Evolutionary conservation across 2,113 vertebrate genomes (phyloP).

Genomic region (Bos indicus): DNA sequence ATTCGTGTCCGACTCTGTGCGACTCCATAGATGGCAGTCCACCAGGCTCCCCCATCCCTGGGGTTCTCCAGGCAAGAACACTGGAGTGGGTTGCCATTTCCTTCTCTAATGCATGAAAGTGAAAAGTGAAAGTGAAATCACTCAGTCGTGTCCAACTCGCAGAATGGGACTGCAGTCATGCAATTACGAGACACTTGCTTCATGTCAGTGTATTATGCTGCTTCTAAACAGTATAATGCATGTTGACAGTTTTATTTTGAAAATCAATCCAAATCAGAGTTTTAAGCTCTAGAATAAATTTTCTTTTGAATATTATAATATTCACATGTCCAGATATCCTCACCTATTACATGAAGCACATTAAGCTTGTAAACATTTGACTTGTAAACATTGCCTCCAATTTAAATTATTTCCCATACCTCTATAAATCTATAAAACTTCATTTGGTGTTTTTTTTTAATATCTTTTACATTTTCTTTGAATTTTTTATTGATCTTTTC

Average conservation of each 20-base stretch:
- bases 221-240: background rate
- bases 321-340: background rate
- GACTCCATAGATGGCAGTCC: no score
- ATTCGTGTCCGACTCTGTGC: no score
- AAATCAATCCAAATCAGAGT: background rate
- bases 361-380: background rate
- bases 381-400: background rate
- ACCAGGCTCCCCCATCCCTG: no score
- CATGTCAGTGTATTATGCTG: background rate
- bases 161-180: background rate
- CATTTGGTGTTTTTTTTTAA: background rate
- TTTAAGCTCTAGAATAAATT: background rate
- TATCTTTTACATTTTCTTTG: background rate
- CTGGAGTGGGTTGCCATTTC: no score
- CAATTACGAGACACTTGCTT: background rate
- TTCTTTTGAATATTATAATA: background rate
- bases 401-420: background rate
- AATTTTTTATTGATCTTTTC: background rate
- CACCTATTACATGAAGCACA: background rate
- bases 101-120: no score
- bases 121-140: no score
- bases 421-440: background rate
- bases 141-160: rapidly evolving
- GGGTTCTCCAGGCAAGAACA: no score
- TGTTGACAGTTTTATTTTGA: background rate